Percentiles rank a stretch among this genome's conserved stretches.
phyloP scores from a whole-genome alignment of 2,113 vertebrate species.

The Suricata suricatta region DNA sequence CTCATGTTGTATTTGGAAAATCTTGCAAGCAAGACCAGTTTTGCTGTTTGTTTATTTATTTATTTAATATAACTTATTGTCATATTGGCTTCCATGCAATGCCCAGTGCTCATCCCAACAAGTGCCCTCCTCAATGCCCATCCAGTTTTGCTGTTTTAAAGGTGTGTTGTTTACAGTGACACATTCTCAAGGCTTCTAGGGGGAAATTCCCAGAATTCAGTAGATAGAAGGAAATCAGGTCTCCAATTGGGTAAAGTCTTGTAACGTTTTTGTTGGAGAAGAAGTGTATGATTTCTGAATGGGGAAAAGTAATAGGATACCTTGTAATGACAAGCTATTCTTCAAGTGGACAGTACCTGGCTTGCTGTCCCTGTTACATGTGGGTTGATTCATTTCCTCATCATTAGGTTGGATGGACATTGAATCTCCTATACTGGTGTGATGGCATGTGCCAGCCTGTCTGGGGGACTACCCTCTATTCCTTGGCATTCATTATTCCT shows the following conservation, averaged over 20 bases:
- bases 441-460: background rate
- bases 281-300: background rate
- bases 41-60: background rate
- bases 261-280: background rate
- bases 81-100: too few relatives aligned
- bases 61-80: too few relatives aligned
- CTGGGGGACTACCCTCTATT: background rate
- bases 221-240: background rate
- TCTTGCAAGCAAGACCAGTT: background rate
- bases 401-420: background rate
- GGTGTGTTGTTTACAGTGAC: background rate
- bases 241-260: background rate
- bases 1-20: conserved; percentile 29
- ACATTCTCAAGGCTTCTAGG: background rate
- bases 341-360: background rate
- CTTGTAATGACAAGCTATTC: background rate
- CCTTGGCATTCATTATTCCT: background rate
- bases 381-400: background rate
- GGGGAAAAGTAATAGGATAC: background rate
- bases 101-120: too few relatives aligned
- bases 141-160: background rate
- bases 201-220: background rate
- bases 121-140: too few relatives aligned
- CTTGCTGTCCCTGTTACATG: fast-evolving
- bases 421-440: background rate